Conservation (phyloP, 2,888 invertebrate genomes). For the Eupithecia abbreviata region DNA sequence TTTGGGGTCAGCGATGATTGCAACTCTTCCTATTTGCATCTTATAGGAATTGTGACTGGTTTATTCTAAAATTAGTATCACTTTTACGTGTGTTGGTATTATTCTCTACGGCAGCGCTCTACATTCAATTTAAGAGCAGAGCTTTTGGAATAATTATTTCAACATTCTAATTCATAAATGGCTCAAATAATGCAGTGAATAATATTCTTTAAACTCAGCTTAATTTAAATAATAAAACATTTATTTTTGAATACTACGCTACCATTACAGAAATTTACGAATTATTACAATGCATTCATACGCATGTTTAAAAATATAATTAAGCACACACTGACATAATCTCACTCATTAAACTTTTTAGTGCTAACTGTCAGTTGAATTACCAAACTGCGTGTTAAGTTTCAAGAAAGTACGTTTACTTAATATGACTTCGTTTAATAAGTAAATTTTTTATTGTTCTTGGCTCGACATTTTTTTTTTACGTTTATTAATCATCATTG, state of each 20-base stretch:
- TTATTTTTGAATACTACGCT: background rate
- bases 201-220: background rate
- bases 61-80: conserved; percentile 1
- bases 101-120: background rate
- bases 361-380: background rate
- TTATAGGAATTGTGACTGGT: conserved; percentile 14
- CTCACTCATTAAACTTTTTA: background rate
- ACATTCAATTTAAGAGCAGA: background rate
- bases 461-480: too few species aligned
- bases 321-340: background rate
- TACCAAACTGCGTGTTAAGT: conserved; percentile 9
- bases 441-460: background rate
- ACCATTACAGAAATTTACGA: background rate
- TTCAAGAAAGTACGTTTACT: conserved; percentile 1
- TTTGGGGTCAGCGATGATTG: conserved; percentile 52
- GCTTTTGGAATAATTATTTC: background rate
- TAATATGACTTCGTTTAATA: background rate
- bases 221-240: background rate
- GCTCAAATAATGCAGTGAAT: background rate
- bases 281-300: background rate
- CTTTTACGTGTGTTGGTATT: background rate
- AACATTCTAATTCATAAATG: background rate
- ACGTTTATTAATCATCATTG: too few species aligned
- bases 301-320: background rate
- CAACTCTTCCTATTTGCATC: conserved; percentile 37